Percentiles rank a stretch among this genome's conserved stretches.
Conservation (phyloP, 2,113 vertebrate species). For the Odontophorus gujanensis region DNA sequence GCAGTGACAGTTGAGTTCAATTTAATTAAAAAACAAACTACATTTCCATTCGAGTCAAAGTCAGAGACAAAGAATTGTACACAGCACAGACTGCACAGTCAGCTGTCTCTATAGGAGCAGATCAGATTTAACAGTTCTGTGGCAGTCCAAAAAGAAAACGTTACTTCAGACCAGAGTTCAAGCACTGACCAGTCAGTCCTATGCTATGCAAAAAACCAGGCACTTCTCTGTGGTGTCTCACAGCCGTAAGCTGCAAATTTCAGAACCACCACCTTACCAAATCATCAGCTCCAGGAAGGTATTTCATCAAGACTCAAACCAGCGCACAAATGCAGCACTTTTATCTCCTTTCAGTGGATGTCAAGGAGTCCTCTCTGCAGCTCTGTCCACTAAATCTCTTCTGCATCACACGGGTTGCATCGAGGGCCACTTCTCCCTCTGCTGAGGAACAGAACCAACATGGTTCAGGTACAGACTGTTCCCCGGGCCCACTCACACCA, state of each 20-base stretch:
- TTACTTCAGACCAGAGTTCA: background rate
- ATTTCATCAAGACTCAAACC: background rate
- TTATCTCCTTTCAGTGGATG: background rate
- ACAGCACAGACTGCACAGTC: conserved; percentile 17
- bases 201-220: background rate
- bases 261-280: background rate
- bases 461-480: background rate
- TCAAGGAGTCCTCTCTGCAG: background rate
- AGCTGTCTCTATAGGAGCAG: conserved; percentile 34
- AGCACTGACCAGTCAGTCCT: background rate
- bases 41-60: conserved; percentile 47
- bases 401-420: background rate
- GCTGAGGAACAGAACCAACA: background rate
- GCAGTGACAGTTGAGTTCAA: conserved; percentile 4
- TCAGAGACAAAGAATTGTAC: conserved; percentile 22
- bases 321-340: background rate
- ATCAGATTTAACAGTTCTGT: conserved; percentile 5
- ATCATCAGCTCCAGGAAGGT: background rate
- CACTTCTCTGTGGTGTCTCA: background rate
- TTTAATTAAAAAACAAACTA: conserved; percentile 43
- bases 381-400: background rate
- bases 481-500: accelerated
- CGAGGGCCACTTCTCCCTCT: background rate
- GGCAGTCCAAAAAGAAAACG: background rate
- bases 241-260: accelerated